Conservation (phyloP, 64 coral and sea anemone species). For the Pocillopora verrucosa region DNA sequence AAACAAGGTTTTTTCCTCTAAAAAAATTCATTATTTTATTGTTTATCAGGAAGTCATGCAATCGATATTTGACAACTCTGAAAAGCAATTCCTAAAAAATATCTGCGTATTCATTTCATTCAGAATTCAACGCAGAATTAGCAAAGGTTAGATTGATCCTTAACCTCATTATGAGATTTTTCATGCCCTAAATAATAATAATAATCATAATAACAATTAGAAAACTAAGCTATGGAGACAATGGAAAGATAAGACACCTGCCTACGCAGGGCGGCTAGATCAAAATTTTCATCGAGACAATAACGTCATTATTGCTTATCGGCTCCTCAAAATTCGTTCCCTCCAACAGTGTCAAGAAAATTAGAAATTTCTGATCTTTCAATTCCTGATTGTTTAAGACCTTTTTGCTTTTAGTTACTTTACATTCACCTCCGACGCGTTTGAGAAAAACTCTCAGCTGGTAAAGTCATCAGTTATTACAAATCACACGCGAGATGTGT, state of each 20-base stretch:
- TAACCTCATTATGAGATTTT: neutral
- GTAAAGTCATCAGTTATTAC: neutral
- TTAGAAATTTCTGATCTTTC: neutral
- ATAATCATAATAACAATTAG: neutral
- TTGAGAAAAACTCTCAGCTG: neutral
- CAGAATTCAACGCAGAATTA: too few relatives aligned
- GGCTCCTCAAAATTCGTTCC: neutral
- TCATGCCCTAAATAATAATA: neutral
- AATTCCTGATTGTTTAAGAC: neutral
- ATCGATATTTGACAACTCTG: neutral
- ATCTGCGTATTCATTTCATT: neutral
- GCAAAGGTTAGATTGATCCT: too few relatives aligned
- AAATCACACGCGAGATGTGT: neutral
- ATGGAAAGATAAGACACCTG: neutral
- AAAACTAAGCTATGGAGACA: neutral
- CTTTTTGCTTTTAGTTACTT: neutral
- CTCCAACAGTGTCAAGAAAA: neutral
- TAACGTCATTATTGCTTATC: neutral
- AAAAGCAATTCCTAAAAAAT: neutral
- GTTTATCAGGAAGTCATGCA: slow-evolving; percentile 1
- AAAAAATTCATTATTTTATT: neutral
- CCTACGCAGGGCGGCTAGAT: neutral
- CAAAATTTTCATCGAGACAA: neutral
- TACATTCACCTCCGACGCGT: neutral
- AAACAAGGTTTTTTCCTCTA: too few relatives aligned